These are phyloP conservation scores for Erebia palarica DNA, from an alignment of 2,888 invertebrate genomes.

Conservation along the genomic window DNA sequence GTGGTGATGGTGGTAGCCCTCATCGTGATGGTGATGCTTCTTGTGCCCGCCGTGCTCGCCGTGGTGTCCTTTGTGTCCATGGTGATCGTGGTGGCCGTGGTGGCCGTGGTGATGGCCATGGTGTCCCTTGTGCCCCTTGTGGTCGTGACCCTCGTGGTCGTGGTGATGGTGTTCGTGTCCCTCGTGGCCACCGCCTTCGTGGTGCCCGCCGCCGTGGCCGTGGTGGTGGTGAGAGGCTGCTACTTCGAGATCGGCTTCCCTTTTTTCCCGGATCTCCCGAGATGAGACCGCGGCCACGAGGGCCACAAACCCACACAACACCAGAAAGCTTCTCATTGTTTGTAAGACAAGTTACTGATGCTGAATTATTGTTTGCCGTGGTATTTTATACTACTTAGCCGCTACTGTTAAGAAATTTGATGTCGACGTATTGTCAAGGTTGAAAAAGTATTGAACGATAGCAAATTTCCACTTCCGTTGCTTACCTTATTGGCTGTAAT, in stretches of 20 bases:
- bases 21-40: conserved; percentile 84
- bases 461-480: conserved; percentile 25
- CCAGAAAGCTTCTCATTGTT: conserved; percentile 66
- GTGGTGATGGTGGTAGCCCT: conserved; percentile 84
- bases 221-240: conserved; percentile 69
- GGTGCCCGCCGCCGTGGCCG: conserved; percentile 67
- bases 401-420: conserved; percentile 24
- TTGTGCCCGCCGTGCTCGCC: conserved; percentile 85
- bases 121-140: conserved; percentile 83
- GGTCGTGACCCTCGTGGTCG: conserved; percentile 84
- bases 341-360: conserved; percentile 53
- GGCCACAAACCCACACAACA: conserved; percentile 70
- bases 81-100: conserved; percentile 85
- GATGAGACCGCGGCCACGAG: conserved; percentile 73
- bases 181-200: conserved; percentile 17
- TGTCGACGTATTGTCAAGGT: conserved; percentile 29
- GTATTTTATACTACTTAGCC: conserved; percentile 20
- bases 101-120: conserved; percentile 85
- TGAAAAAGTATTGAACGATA: conserved; percentile 28
- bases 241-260: conserved; percentile 72
- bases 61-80: conserved; percentile 82
- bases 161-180: conserved; percentile 69
- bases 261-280: conserved; percentile 73
- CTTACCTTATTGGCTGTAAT: conserved; percentile 32
- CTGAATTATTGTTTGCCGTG: conserved; percentile 47